Percentiles rank a stretch among this genome's conserved stretches.
phyloP scores from a whole-genome alignment of 2,113 vertebrate species.

The Chaetura pelagica region DNA sequence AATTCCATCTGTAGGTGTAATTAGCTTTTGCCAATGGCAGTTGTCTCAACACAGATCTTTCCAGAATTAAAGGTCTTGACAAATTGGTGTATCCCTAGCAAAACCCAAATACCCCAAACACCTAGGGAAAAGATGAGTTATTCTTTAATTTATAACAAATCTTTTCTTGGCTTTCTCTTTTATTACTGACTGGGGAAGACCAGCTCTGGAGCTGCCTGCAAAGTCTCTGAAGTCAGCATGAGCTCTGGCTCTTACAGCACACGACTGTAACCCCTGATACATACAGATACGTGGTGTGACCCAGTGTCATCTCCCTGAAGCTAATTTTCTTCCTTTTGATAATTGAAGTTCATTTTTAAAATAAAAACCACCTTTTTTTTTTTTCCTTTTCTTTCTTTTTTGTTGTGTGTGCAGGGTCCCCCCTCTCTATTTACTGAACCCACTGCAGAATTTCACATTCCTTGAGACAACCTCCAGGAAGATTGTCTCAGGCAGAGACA shows the following conservation, averaged over 20 bases:
- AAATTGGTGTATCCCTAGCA: not conserved
- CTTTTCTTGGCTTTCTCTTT: not conserved
- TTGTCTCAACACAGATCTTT: not conserved
- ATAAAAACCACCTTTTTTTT: not conserved
- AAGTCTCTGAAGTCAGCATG: not conserved
- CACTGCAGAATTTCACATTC: not conserved
- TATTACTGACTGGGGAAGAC: not conserved
- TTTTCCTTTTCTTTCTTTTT: not conserved
- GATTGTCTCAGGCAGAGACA: too few relatives aligned
- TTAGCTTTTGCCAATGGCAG: not conserved
- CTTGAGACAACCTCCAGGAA: not conserved
- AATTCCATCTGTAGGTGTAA: conserved; percentile 18
- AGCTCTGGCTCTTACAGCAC: not conserved
- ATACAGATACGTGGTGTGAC: not conserved
- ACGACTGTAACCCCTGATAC: accelerated
- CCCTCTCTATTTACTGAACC: not conserved
- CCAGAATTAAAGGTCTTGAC: not conserved
- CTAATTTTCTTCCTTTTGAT: not conserved
- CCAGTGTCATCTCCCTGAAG: not conserved
- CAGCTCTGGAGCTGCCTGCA: not conserved
- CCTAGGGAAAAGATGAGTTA: not conserved
- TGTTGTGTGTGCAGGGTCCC: too few relatives aligned
- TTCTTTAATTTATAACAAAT: not conserved
- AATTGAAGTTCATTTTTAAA: not conserved
- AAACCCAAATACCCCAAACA: not conserved